These are phyloP conservation scores for Hipparchia semele DNA, from an alignment of 2,888 invertebrate species.

Conservation along the genomic window DNA sequence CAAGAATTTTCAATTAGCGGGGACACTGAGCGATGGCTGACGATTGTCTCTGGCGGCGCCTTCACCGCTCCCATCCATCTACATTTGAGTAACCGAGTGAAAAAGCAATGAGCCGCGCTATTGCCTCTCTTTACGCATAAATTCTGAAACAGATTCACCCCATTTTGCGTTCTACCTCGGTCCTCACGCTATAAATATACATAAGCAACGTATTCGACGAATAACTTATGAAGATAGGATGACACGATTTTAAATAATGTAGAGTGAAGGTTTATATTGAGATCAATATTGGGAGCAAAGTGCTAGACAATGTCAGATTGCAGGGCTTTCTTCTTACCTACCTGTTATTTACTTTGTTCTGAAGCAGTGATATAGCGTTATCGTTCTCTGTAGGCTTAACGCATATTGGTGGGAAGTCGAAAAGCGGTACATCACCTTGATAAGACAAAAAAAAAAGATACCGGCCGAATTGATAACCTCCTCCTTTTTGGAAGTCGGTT, in stretches of 20 bases:
- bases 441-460: too few relatives aligned
- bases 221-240: slow-evolving; percentile 17
- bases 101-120: slow-evolving; percentile 79
- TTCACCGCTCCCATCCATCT: slow-evolving; percentile 75
- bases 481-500: too few relatives aligned
- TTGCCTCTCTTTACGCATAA: slow-evolving; percentile 73
- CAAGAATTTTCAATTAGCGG: slow-evolving; percentile 79
- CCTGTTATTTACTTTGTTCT: too few relatives aligned
- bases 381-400: not conserved
- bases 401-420: not conserved
- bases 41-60: slow-evolving; percentile 74
- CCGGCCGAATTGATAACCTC: too few relatives aligned
- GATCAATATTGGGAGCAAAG: not conserved
- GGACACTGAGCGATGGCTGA: slow-evolving; percentile 79
- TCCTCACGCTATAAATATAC: slow-evolving; percentile 25
- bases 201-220: slow-evolving; percentile 18
- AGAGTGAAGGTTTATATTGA: slow-evolving; percentile 14
- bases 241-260: slow-evolving; percentile 19
- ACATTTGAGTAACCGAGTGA: slow-evolving; percentile 80
- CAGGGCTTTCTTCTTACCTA: too few relatives aligned
- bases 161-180: slow-evolving; percentile 40
- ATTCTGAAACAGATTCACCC: slow-evolving; percentile 58
- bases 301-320: not conserved
- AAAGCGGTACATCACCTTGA: too few relatives aligned
- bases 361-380: too few relatives aligned